These are phyloP conservation scores for Pseudachorutes palmiensis DNA, from an alignment of 1,140 invertebrate species.

Conservation along the genomic window DNA sequence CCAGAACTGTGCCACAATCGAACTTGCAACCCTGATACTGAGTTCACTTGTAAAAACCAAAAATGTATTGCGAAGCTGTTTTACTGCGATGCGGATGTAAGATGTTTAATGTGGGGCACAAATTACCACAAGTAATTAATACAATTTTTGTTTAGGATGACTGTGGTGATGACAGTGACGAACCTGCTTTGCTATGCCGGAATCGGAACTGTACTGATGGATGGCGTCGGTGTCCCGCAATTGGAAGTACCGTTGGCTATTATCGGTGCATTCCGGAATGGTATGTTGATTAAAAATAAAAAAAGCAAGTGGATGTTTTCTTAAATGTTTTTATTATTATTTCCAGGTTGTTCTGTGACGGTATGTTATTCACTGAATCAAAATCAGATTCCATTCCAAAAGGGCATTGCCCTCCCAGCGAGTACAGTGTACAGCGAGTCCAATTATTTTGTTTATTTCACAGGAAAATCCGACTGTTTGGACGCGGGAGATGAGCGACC, in stretches of 20 bases:
- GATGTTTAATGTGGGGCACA: background rate
- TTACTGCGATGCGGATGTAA: conserved; percentile 13
- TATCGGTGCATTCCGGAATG: conserved; percentile 87
- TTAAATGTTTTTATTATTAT: no score
- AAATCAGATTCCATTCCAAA: background rate
- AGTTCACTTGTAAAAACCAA: conserved; percentile 81
- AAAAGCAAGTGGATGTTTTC: no score
- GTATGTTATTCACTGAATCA: conserved; percentile 57
- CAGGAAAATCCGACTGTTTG: conserved; percentile 50
- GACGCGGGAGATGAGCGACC: conserved; percentile 83
- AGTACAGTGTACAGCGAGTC: no score
- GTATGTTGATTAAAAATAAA: no score
- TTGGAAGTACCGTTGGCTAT: conserved; percentile 62
- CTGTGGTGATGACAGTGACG: conserved; percentile 79
- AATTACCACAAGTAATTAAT: background rate
- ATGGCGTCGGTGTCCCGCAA: conserved; percentile 80
- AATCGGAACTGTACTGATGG: conserved; percentile 83
- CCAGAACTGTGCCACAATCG: conserved; percentile 74
- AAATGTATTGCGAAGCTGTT: conserved; percentile 80
- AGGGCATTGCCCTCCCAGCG: no score
- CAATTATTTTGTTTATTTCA: background rate
- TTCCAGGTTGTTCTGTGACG: conserved; percentile 90
- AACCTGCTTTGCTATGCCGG: conserved; percentile 78
- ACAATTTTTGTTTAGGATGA: conserved; percentile 14
- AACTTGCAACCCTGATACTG: conserved; percentile 69